Evolutionary conservation across 2,888 invertebrate genomes (phyloP).

Genomic region (Ichneumoninae sp.): DNA sequence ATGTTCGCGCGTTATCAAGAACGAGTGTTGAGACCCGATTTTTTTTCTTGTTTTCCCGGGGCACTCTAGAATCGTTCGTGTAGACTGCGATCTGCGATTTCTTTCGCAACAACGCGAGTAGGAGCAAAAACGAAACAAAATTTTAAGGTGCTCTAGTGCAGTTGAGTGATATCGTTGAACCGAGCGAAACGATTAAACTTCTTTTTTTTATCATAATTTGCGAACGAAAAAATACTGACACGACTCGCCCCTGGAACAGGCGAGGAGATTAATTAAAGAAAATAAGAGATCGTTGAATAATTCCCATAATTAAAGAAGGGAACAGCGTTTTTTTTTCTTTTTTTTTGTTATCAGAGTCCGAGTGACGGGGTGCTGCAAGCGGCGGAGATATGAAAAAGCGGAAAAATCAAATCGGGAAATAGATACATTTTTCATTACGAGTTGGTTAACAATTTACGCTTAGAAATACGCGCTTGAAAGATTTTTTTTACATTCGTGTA

Average conservation of each 20-base stretch:
- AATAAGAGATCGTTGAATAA: constrained; percentile 68
- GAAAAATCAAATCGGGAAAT: constrained; percentile 2
- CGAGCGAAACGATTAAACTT: constrained; percentile 9
- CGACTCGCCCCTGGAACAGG: constrained; percentile 65
- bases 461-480: neutral
- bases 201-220: neutral
- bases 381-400: neutral
- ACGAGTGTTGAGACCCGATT: constrained; percentile 45
- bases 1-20: neutral
- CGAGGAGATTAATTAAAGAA: constrained; percentile 51
- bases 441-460: constrained; percentile 20
- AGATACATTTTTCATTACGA: neutral
- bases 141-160: constrained; percentile 16
- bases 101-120: constrained; percentile 56
- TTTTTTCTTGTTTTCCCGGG: constrained; percentile 45
- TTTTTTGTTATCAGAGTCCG: constrained; percentile 64
- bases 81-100: constrained; percentile 42
- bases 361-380: constrained; percentile 27
- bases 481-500: neutral
- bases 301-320: constrained; percentile 63
- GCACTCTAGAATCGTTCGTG: constrained; percentile 57
- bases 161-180: neutral
- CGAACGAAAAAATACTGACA: constrained; percentile 39
- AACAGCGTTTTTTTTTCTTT: constrained; percentile 77
- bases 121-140: constrained; percentile 15